Evolutionary conservation across 2,113 vertebrate species (phyloP).

Genomic region (Sisor rabdophorus): DNA sequence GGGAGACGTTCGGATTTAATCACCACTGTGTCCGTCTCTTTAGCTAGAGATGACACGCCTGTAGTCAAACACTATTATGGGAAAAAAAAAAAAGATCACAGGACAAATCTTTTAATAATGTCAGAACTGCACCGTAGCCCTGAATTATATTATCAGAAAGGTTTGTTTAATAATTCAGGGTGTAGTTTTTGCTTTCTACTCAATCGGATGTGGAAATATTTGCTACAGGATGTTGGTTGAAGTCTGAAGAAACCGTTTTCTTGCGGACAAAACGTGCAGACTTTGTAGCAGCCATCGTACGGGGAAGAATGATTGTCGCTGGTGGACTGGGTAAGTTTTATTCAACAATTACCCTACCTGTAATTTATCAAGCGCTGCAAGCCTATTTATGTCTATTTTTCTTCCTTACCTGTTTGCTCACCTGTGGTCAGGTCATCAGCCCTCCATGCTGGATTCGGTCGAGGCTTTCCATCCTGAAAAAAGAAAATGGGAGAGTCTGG

Average conservation of each 20-base stretch:
- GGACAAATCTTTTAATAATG: neutral
- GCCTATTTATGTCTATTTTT: slow-evolving; percentile 5
- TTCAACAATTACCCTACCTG: neutral
- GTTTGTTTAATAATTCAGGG: neutral
- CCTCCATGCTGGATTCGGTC: slow-evolving; percentile 82
- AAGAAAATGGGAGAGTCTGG: slow-evolving; percentile 87
- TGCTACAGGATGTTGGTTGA: slow-evolving; percentile 82
- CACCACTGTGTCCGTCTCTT: neutral
- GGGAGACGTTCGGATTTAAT: too few relatives aligned
- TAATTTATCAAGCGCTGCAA: neutral
- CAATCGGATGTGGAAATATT: neutral
- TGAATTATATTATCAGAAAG: neutral
- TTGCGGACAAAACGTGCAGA: slow-evolving; percentile 94
- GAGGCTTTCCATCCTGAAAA: slow-evolving; percentile 88
- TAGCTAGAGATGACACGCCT: neutral
- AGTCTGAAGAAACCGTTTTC: slow-evolving; percentile 80
- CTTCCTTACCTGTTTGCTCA: neutral
- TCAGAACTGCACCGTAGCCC: neutral
- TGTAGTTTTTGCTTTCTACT: neutral
- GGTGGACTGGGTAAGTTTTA: slow-evolving; percentile 84
- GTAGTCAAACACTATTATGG: neutral
- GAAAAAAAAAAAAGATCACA: neutral
- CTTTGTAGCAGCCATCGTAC: slow-evolving; percentile 83
- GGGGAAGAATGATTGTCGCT: slow-evolving; percentile 82
- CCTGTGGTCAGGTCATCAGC: slow-evolving; percentile 80